Conservation (phyloP, 2,888 invertebrate genomes). For the Ornithoptera alexandrae region DNA sequence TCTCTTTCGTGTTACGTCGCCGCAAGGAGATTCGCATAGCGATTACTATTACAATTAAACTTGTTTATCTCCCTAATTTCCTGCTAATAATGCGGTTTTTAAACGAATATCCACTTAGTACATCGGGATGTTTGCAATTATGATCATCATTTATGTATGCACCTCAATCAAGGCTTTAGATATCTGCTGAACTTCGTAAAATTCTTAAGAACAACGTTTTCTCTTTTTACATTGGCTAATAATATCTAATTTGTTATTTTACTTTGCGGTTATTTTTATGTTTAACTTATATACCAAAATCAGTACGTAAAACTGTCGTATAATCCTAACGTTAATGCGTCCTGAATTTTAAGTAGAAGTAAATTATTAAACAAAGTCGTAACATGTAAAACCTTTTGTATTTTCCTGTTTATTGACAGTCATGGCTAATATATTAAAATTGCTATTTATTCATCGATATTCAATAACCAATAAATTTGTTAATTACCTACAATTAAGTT, state of each 20-base stretch:
- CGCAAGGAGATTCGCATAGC: conserved; percentile 51
- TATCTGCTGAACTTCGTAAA: conserved; percentile 11
- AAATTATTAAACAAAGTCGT: conserved; percentile 14
- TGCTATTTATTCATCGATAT: not conserved
- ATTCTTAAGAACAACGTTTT: no score
- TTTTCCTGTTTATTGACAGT: conserved; percentile 2
- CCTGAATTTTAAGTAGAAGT: conserved; percentile 14
- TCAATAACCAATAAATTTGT: not conserved
- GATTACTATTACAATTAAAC: conserved; percentile 61
- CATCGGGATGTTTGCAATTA: conserved; percentile 25
- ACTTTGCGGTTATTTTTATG: no score
- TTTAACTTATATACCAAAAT: not conserved
- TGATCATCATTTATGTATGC: conserved; percentile 12
- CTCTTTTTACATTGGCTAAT: no score
- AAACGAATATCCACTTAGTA: conserved; percentile 35
- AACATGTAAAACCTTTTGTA: not conserved
- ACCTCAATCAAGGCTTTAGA: conserved; percentile 25
- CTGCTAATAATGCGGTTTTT: conserved; percentile 42
- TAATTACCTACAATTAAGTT: no score
- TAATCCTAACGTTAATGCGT: not conserved
- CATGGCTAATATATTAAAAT: conserved; percentile 2
- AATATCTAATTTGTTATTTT: no score
- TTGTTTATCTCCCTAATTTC: conserved; percentile 60
- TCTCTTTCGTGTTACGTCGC: conserved; percentile 54
- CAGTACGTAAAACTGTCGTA: conserved; percentile 7